These are phyloP conservation scores for Neogobius melanostomus DNA, from an alignment of 2,113 vertebrate genomes.

Conservation along the genomic window DNA sequence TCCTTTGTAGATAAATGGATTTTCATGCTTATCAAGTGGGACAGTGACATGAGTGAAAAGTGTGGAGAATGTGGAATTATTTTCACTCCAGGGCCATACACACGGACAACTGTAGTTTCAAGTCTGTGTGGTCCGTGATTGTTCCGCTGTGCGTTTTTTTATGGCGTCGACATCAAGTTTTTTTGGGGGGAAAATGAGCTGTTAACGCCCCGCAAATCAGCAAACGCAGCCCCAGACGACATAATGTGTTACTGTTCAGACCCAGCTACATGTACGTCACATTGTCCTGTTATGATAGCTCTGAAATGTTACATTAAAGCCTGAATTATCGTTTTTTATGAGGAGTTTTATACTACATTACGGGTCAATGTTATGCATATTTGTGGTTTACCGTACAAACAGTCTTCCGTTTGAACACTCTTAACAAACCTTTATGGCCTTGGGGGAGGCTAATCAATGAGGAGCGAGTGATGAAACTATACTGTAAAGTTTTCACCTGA, in stretches of 20 bases:
- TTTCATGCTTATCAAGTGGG: conserved; percentile 69
- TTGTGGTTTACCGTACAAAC: background rate
- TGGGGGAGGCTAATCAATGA: background rate
- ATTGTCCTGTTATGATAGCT: background rate
- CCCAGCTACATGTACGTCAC: background rate
- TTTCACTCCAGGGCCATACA: conserved; percentile 40
- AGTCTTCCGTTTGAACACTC: background rate
- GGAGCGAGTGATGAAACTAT: background rate
- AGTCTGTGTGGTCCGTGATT: conserved; percentile 67
- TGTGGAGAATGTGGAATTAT: conserved; percentile 75
- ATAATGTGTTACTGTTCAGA: conserved; percentile 6
- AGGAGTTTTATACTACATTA: background rate
- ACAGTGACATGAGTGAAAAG: conserved; percentile 73
- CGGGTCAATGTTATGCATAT: background rate
- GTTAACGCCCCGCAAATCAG: conserved; percentile 17
- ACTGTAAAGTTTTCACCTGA: background rate
- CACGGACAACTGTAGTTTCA: conserved; percentile 52
- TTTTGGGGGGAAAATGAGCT: conserved; percentile 2
- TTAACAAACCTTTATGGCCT: conserved; percentile 3
- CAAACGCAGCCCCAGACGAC: background rate
- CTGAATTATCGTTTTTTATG: background rate
- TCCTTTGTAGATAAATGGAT: conserved; percentile 75
- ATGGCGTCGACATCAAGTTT: conserved; percentile 25
- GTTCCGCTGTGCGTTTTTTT: conserved; percentile 29
- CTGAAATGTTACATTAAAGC: background rate